Conservation (phyloP, 2,113 vertebrate genomes). For the Uropsilus gracilis region DNA sequence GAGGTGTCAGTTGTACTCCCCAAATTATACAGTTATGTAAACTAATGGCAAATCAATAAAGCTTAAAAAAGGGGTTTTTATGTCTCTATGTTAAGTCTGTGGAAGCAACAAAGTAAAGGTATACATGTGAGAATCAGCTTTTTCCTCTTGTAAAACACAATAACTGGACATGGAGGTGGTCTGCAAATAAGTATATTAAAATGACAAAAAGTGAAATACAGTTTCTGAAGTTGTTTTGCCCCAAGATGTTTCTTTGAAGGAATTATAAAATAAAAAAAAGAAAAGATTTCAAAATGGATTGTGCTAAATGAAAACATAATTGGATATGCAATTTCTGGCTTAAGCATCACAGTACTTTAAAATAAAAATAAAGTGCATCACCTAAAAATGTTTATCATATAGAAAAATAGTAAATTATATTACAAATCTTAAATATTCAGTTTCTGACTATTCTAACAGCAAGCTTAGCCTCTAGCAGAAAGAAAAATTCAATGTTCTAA, state of each 20-base stretch:
- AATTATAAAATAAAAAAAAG: neutral
- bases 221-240: neutral
- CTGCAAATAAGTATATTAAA: neutral
- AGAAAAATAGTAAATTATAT: neutral
- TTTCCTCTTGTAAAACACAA: neutral
- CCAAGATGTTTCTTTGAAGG: neutral
- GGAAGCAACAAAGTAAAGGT: neutral
- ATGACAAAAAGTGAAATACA: neutral
- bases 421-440: neutral
- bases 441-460: neutral
- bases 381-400: neutral
- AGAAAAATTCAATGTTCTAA: neutral
- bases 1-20: too few relatives aligned
- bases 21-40: too few relatives aligned
- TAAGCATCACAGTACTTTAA: neutral
- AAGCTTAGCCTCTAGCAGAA: neutral
- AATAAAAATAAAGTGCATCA: conserved; percentile 22
- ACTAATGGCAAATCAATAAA: too few relatives aligned
- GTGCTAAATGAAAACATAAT: neutral
- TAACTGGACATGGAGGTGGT: neutral
- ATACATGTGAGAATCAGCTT: neutral
- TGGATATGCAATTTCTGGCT: neutral
- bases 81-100: neutral
- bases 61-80: too few relatives aligned
- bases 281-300: neutral